Percentiles rank a stretch among this genome's conserved stretches.
Evolutionary conservation across 2,888 invertebrate species (phyloP).

Genomic region (Hypsopygia costalis): DNA sequence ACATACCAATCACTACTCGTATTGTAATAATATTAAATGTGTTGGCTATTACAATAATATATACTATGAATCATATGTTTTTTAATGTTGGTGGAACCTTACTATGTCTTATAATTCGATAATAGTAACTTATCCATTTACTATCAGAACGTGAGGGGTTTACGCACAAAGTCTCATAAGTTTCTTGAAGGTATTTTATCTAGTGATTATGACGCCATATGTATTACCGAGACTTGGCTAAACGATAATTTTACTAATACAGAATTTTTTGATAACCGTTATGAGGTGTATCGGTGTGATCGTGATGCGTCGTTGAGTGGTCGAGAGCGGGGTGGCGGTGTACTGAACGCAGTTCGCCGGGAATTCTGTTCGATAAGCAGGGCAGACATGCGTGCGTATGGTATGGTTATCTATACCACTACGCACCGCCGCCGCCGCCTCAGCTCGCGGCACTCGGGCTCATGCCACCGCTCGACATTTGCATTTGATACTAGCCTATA

Average conservation of each 20-base stretch:
- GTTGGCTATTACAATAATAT: too few species aligned
- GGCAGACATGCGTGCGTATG: conserved; percentile 1
- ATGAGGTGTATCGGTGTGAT: conserved; percentile 3
- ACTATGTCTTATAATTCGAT: neutral
- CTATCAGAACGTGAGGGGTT: too few species aligned
- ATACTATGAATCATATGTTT: neutral
- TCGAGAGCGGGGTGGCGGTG: conserved; percentile 4
- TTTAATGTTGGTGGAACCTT: neutral
- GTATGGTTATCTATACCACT: conserved; percentile 9
- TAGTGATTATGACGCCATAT: conserved; percentile 3
- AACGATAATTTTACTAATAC: neutral
- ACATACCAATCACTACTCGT: too few species aligned
- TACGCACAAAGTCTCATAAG: too few species aligned
- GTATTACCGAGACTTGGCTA: conserved; percentile 6
- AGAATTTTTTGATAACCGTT: conserved; percentile 4
- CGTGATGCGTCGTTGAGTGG: neutral
- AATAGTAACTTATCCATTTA: neutral
- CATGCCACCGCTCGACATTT: neutral
- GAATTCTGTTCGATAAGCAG: conserved; percentile 1
- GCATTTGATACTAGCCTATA: conserved; percentile 10
- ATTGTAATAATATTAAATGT: neutral
- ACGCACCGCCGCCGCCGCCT: neutral
- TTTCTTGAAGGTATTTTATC: neutral
- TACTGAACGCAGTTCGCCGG: conserved; percentile 6
- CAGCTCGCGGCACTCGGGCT: too few species aligned